Conservation (phyloP, 2,113 vertebrate genomes). For the Vulpes lagopus region DNA sequence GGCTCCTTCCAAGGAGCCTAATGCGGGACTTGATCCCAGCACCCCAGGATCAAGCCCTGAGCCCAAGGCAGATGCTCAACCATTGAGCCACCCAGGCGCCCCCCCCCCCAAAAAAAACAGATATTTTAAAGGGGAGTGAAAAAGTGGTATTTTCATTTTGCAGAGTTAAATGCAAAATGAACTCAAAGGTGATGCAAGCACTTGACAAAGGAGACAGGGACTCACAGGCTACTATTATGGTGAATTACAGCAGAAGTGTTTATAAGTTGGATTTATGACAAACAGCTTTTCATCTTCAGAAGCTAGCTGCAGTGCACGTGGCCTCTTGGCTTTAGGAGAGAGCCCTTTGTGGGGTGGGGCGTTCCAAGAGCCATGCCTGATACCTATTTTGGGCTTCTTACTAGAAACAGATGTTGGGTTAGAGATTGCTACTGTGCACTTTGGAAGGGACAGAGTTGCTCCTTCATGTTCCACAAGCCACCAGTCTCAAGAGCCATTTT, state of each 20-base stretch:
- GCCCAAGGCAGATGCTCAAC: too few relatives aligned
- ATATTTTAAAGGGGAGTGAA: constrained; percentile 46
- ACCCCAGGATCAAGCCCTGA: too few relatives aligned
- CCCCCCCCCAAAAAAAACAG: too few relatives aligned
- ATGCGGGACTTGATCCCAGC: too few relatives aligned
- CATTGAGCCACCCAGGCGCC: too few relatives aligned
- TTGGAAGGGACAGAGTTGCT: constrained; percentile 84
- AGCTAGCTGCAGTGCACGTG: not conserved
- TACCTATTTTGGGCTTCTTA: constrained; percentile 87
- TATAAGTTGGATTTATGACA: not conserved
- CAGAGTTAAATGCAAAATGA: constrained; percentile 66
- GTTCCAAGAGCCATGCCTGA: constrained; percentile 73
- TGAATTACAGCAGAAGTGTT: not conserved
- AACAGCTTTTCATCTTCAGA: constrained; percentile 22
- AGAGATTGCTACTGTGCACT: constrained; percentile 77
- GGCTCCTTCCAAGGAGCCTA: too few relatives aligned
- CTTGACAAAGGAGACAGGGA: not conserved
- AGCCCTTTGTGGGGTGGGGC: constrained; percentile 79
- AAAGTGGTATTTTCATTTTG: constrained; percentile 21
- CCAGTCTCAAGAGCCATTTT: constrained; percentile 62
- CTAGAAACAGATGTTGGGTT: constrained; percentile 86
- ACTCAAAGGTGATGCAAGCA: constrained; percentile 43
- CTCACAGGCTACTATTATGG: not conserved
- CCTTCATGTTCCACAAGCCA: constrained; percentile 70
- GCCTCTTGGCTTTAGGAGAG: constrained; percentile 28